A percentile compares a stretch with the other conserved stretches of the same genome.
phyloP scores from a whole-genome alignment of 2,888 invertebrate genomes.

The Drosophila paramelanica region DNA sequence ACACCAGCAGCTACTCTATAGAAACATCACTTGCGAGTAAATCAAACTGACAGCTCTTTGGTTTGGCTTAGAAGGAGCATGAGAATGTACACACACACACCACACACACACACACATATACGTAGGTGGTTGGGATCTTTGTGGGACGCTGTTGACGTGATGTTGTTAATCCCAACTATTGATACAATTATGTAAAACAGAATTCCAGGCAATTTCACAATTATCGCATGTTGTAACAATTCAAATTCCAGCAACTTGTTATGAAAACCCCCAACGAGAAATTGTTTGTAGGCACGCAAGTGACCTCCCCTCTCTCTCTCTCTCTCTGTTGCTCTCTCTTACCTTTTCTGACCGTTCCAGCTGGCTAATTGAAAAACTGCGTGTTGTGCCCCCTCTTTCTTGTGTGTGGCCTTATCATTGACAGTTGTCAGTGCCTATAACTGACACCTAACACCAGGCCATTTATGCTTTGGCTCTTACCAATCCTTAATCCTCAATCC shows the following conservation, averaged over 20 bases:
- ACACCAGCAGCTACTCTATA: slow-evolving; percentile 17
- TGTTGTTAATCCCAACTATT: slow-evolving; percentile 46
- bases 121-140: not conserved
- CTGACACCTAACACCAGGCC: slow-evolving; percentile 69
- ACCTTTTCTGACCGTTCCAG: slow-evolving; percentile 8
- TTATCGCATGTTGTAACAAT: slow-evolving; percentile 58
- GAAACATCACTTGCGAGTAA: slow-evolving; percentile 36
- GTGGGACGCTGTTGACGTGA: slow-evolving; percentile 25
- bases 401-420: slow-evolving; percentile 69
- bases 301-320: not conserved
- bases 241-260: slow-evolving; percentile 62
- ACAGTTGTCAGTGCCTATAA: slow-evolving; percentile 67
- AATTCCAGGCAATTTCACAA: slow-evolving; percentile 65
- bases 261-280: slow-evolving; percentile 40
- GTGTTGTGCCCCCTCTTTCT: slow-evolving; percentile 34
- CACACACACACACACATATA: no score
- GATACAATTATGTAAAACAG: slow-evolving; percentile 69
- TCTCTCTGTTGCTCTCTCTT: not conserved
- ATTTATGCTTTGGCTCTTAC: slow-evolving; percentile 34
- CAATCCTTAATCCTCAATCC: slow-evolving; percentile 8
- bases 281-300: slow-evolving; percentile 59
- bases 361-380: slow-evolving; percentile 65
- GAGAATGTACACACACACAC: not conserved
- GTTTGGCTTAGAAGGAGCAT: not conserved
- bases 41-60: slow-evolving; percentile 42